Evolutionary conservation across 2,113 vertebrate genomes (phyloP).

Genomic region (Naja naja): DNA sequence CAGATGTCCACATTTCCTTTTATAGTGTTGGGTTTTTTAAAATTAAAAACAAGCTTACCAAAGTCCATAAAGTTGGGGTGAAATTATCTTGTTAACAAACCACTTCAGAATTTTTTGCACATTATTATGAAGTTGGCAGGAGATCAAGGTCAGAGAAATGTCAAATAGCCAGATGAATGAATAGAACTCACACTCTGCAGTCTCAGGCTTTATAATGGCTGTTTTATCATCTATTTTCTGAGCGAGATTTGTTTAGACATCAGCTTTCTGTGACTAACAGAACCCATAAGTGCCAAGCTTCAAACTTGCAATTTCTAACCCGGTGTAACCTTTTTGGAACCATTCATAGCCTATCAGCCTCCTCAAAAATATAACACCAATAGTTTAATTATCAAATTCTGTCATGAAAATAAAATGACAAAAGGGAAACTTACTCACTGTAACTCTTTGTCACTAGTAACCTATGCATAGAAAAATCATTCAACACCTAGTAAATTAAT

Average conservation of each 20-base stretch:
- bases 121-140: background rate
- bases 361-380: background rate
- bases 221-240: background rate
- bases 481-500: background rate
- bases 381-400: constrained; percentile 10
- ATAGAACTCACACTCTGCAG: background rate
- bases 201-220: background rate
- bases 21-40: background rate
- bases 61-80: background rate
- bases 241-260: background rate
- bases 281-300: background rate
- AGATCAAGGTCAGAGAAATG: background rate
- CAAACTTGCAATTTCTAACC: background rate
- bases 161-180: background rate
- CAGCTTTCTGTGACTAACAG: background rate
- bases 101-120: background rate
- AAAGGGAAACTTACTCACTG: background rate
- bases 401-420: constrained; percentile 8
- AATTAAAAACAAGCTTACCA: background rate
- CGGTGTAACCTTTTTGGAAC: background rate
- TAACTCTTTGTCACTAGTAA: background rate
- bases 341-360: background rate
- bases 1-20: background rate
- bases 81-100: background rate
- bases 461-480: background rate